Evolutionary conservation across 2,888 invertebrate genomes (phyloP), one percentile per base, ranked within the genome.

Genomic region (Diplazon laetatorius): DNA sequence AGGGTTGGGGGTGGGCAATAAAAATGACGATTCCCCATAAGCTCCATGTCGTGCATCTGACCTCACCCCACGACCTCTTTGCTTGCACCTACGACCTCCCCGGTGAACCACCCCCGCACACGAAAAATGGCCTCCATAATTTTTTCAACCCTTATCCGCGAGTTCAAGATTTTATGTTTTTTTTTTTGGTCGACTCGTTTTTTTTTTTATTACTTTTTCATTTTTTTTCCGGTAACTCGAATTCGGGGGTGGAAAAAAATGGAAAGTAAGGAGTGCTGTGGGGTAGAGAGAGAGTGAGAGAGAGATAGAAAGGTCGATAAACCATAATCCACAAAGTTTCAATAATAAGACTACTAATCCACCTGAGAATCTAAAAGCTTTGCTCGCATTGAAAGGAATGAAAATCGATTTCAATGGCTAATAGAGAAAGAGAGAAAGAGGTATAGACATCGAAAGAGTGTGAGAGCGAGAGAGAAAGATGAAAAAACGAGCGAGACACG

Each of bases 21-120:
- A 77, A 77, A 77, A 70, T 77, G 48, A 72, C 72, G 66, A 72
- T 77, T 60, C 62, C 25, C 60, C 62, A 46, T 62, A 72, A 60
- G 42, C 60, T 52, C 25, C 60, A 50, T 52, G 50, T 70, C 69
- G 59, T 59, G 46, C 37, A 55, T 16, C 35, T 55, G 4, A 30
- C 18, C 59, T 20, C 39, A 14, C 16, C 48, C 37, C n/a, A 18
- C 35, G 20, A 48, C 35, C 48, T 48, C 10, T 39, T 14, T 12
- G 37, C 22, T n/a, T 20, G 10, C 14, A 22, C 10, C 55, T 1
- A 3, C 30, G 48, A 30, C 2, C 30, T 20, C n/a, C n/a, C n/a
- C n/a, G n/a, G n/a, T n/a, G n/a, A n/a, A n/a, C n/a, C n/a, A n/a
- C n/a, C n/a, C n/a, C n/a, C n/a, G 39, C 66, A 50, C 42, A 55